Percentiles rank a stretch among this genome's conserved stretches.
Conservation (phyloP, 2,888 invertebrate species). For the Helleia helle region DNA sequence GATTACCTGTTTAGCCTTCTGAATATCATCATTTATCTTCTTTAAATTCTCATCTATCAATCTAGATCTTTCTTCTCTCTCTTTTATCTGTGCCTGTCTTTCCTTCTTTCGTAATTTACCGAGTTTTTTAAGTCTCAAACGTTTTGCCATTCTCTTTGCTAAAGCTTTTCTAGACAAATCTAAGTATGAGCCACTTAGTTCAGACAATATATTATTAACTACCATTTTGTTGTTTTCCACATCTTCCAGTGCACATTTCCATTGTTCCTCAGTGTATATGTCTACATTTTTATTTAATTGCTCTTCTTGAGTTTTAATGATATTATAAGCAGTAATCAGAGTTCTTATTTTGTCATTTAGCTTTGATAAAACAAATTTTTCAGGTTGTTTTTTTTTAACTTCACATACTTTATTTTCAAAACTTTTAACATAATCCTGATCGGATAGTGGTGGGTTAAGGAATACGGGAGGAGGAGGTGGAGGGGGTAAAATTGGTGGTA, state of each 20-base stretch:
- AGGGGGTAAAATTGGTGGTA: slow-evolving; percentile 31
- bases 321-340: slow-evolving; percentile 29
- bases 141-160: slow-evolving; percentile 57
- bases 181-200: slow-evolving; percentile 52
- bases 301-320: slow-evolving; percentile 41
- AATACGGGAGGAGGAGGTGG: slow-evolving; percentile 27
- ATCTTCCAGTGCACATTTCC: slow-evolving; percentile 65
- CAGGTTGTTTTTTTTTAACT: slow-evolving; percentile 16
- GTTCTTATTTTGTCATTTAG: slow-evolving; percentile 31
- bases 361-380: slow-evolving; percentile 27
- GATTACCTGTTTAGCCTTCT: slow-evolving; percentile 73
- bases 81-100: slow-evolving; percentile 46
- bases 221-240: slow-evolving; percentile 61
- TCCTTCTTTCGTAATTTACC: slow-evolving; percentile 40
- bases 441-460: slow-evolving; percentile 23
- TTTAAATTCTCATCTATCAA: slow-evolving; percentile 80
- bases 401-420: slow-evolving; percentile 28
- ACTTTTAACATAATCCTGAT: slow-evolving; percentile 38
- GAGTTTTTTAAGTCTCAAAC: slow-evolving; percentile 58
- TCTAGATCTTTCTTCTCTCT: slow-evolving; percentile 66
- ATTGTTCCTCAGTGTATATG: slow-evolving; percentile 64
- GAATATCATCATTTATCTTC: slow-evolving; percentile 76
- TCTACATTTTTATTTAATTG: slow-evolving; percentile 54
- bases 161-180: slow-evolving; percentile 51
- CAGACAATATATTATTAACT: slow-evolving; percentile 46